Conservation (phyloP, 2,888 invertebrate species). For the Candidula unifasciata region DNA sequence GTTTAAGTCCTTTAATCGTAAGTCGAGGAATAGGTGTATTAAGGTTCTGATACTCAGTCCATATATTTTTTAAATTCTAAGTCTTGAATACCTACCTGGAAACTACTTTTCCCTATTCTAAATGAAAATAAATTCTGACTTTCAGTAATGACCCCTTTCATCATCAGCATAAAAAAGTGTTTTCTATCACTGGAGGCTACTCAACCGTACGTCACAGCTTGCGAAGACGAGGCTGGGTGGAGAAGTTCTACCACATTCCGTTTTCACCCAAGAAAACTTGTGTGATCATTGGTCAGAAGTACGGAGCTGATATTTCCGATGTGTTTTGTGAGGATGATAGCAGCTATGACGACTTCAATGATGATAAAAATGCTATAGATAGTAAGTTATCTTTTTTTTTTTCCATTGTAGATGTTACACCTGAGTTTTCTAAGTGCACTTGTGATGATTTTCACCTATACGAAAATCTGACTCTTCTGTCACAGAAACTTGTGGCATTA, state of each 20-base stretch:
- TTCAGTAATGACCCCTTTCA: background rate
- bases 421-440: too few relatives aligned
- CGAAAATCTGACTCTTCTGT: too few relatives aligned
- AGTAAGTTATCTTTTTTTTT: constrained; percentile 1
- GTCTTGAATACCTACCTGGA: too few relatives aligned
- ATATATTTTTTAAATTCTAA: too few relatives aligned
- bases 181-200: constrained; percentile 78
- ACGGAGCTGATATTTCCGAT: constrained; percentile 69
- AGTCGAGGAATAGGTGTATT: too few relatives aligned
- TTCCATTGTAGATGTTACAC: too few relatives aligned
- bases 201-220: constrained; percentile 74
- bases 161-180: constrained; percentile 74
- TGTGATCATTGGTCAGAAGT: constrained; percentile 59
- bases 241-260: constrained; percentile 76
- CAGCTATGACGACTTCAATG: constrained; percentile 69
- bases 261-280: constrained; percentile 64
- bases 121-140: constrained; percentile 3
- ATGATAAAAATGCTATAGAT: constrained; percentile 56
- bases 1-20: too few relatives aligned
- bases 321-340: constrained; percentile 74
- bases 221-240: constrained; percentile 77
- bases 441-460: too few relatives aligned
- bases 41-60: too few relatives aligned
- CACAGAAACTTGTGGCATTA: too few relatives aligned
- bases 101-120: background rate